Evolutionary conservation across 2,113 vertebrate species (phyloP), one percentile per base, ranked within the genome.

Genomic region (Isurus oxyrinchus): DNA sequence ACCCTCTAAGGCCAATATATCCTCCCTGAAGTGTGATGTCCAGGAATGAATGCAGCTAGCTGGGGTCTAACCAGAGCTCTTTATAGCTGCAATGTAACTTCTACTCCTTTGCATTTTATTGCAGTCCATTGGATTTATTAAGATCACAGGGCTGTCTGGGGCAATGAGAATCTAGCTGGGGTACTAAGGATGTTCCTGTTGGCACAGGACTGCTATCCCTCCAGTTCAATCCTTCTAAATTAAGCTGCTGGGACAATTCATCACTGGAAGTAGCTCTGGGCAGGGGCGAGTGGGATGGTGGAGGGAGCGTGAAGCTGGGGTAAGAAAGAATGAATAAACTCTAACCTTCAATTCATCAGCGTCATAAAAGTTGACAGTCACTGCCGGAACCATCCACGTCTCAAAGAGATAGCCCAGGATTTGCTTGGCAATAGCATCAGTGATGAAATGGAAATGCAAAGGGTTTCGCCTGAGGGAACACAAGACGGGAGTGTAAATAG

Each of bases 321-420:
- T 5, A 35, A 14, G 44, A 95, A 55, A 72, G 44, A 95, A 72
- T 25, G 35, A 19, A 72, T 95, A 72, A 35, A 72, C 44, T 27
- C 81, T 97, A 98, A 99, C 99, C 99, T 99, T 99, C 79, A 99
- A 98, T 97, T 99, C 99, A 59, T 99, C 99, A 0, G 99, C 99
- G 2, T 99, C 99, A 76, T 99, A 99, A 97, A 99, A 99, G 98
- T 99, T 98, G 31, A 99, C 98, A 0, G 97, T 98, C 96, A 99
- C 99, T 0, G 99, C 99, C 0, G 99, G 99, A 67, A 99, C 99
- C 99, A 99, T 99, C 99, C 99, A 99, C 0, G 99, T 99, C 97
- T 98, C 98, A 97, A 99, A 99, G 55, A 99, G 98, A 0, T 98
- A 99, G 0, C 99, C 98, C 97, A 99, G 98, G 97, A 99, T 99